These are phyloP conservation scores for Bellardia pandia DNA, from an alignment of 2,888 invertebrate species.

Conservation along the genomic window DNA sequence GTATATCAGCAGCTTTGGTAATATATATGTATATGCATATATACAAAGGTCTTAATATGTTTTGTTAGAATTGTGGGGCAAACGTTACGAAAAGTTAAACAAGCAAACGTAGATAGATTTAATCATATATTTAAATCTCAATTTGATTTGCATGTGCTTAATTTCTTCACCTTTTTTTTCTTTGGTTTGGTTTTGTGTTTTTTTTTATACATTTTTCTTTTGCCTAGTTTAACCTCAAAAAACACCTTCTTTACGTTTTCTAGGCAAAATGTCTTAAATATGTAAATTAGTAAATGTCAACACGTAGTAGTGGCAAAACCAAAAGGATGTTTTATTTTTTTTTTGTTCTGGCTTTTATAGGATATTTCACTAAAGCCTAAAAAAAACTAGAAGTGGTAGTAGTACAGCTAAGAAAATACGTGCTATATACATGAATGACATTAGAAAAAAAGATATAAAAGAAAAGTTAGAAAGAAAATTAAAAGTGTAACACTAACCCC, in stretches of 20 bases:
- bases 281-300: constrained; percentile 66
- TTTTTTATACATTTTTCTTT: constrained; percentile 1
- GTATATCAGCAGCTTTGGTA: too few species aligned
- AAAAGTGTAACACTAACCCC: constrained; percentile 14
- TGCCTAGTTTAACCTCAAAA: constrained; percentile 42
- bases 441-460: not conserved
- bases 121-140: constrained; percentile 65
- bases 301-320: constrained; percentile 43
- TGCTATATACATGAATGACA: constrained; percentile 12
- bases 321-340: not conserved
- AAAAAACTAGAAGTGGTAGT: not conserved
- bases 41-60: not conserved
- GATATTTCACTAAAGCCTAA: not conserved
- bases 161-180: constrained; percentile 50
- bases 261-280: constrained; percentile 60
- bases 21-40: too few species aligned
- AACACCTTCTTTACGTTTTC: constrained; percentile 20
- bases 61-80: constrained; percentile 2
- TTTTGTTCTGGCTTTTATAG: too few species aligned
- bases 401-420: constrained; percentile 7
- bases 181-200: too few species aligned
- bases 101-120: constrained; percentile 29
- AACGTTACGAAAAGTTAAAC: not conserved
- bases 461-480: not conserved
- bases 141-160: constrained; percentile 69